Percentiles rank a stretch among this genome's conserved stretches.
phyloP scores from a whole-genome alignment of 2,113 vertebrate species.

The Struthio camelus region DNA sequence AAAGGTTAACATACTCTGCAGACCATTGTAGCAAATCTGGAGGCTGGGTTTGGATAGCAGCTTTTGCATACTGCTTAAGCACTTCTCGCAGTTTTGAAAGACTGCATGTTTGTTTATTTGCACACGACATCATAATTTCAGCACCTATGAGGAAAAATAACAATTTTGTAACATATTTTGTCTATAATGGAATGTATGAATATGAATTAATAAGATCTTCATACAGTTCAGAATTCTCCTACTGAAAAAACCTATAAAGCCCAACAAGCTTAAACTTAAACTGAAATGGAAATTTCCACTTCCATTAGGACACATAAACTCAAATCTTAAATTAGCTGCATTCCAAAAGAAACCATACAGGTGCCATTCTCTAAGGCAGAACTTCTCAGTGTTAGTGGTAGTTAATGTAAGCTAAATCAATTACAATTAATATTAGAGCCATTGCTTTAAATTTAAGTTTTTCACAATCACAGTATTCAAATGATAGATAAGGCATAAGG shows the following conservation, averaged over 20 bases:
- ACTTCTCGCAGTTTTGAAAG: conserved; percentile 71
- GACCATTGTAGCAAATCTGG: conserved; percentile 71
- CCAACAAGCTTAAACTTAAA: too few species aligned
- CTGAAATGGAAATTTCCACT: neutral
- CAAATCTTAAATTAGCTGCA: neutral
- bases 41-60: conserved; percentile 73
- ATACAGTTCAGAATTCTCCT: neutral
- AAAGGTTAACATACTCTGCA: conserved; percentile 50
- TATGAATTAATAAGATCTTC: neutral
- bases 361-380: neutral
- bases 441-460: neutral
- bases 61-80: conserved; percentile 76
- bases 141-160: conserved; percentile 21
- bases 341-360: neutral
- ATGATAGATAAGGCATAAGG: neutral
- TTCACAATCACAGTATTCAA: neutral
- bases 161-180: neutral
- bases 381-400: too few species aligned
- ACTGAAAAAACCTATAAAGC: neutral
- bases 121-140: conserved; percentile 69
- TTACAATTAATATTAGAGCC: neutral
- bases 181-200: neutral
- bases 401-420: too few species aligned
- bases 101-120: conserved; percentile 66
- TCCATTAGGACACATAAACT: neutral